A percentile compares a stretch with the other conserved stretches of the same genome.
Evolutionary conservation across 2,113 vertebrate species (phyloP).

Genomic region (Parotia lawesii): DNA sequence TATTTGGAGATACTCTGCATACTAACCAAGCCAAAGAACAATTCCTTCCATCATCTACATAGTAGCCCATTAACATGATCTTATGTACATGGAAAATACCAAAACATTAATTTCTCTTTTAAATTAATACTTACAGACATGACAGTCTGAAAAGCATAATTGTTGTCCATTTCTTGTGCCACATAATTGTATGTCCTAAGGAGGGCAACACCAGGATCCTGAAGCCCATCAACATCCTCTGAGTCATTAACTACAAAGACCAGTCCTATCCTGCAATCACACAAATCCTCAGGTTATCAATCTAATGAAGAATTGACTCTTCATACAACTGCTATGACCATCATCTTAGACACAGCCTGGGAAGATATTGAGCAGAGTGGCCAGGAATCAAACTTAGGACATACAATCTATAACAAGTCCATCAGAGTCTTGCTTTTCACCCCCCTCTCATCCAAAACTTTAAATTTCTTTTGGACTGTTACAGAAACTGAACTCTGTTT

Average conservation of each 20-base stretch:
- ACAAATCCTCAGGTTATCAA: not conserved
- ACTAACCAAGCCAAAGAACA: not conserved
- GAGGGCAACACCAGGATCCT: conserved; percentile 90
- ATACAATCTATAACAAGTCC: not conserved
- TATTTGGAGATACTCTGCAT: not conserved
- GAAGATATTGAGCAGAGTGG: not conserved
- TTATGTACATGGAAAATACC: not conserved
- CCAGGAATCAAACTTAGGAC: not conserved
- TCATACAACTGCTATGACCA: not conserved
- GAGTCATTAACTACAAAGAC: conserved; percentile 91
- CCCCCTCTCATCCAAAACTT: not conserved
- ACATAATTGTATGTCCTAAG: conserved; percentile 93
- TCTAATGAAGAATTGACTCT: not conserved
- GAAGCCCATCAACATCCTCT: conserved; percentile 87
- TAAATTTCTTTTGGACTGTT: not conserved
- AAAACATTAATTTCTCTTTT: not conserved
- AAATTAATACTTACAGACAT: conserved; percentile 80
- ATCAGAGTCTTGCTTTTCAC: not conserved
- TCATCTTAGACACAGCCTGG: not conserved
- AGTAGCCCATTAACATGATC: not conserved
- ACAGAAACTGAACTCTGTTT: not conserved
- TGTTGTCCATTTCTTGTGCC: conserved; percentile 85
- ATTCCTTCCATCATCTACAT: not conserved
- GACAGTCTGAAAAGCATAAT: conserved; percentile 87
- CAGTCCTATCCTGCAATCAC: conserved; percentile 79